Base-by-base conservation (phyloP, 2,113 vertebrate genomes). In the Jacana jacana region DNA sequence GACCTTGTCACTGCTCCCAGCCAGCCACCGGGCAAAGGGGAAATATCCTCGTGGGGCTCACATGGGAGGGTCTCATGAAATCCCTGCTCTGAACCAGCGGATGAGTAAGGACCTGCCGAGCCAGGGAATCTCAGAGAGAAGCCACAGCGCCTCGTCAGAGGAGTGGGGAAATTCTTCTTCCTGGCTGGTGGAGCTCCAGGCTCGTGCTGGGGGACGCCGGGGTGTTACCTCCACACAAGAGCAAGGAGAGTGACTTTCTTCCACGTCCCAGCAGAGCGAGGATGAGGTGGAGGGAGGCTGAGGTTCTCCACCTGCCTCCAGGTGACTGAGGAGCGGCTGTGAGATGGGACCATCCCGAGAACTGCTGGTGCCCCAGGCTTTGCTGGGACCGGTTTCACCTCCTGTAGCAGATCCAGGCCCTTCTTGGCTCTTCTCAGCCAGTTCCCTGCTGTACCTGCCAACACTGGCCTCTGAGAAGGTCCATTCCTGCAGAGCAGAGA, bases 41-140 rank as follows among this genome's bases (percentile, higher is more conserved):
- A 78, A 91, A 60, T 30, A 57, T 68, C 96, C 40, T 48, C 66
- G 10, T 22, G 80, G 66, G 68, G 65, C 94, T 69, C 31, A 0
- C 23, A 13, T 64, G 27, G 0, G 25, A 10, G 12, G 16, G 79
- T 27, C 88, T 70, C 71, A 0, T 33, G 92, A 83, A 44, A 63
- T 18, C 88, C 64, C 57, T 10, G 55, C 82, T 49, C 68, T 48
- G 23, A 66, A 52, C 73, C 5, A 57, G 85, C 3, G 1, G 68
- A 58, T 97, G 95, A 97, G 94, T 94, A 93, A 96, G 92, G 80
- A 27, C 46, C 46, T 1, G 65, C 16, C 2, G 24, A 94, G 96
- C 93, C 2, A 12, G 66, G 92, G 92, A 95, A 97, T 94, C 68
- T 4, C 8, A 24, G 40, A 46, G 25, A 73, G 25, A 10, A 82